Evolutionary conservation across 2,888 invertebrate genomes (phyloP).

Genomic region (Anthrax anthrax): DNA sequence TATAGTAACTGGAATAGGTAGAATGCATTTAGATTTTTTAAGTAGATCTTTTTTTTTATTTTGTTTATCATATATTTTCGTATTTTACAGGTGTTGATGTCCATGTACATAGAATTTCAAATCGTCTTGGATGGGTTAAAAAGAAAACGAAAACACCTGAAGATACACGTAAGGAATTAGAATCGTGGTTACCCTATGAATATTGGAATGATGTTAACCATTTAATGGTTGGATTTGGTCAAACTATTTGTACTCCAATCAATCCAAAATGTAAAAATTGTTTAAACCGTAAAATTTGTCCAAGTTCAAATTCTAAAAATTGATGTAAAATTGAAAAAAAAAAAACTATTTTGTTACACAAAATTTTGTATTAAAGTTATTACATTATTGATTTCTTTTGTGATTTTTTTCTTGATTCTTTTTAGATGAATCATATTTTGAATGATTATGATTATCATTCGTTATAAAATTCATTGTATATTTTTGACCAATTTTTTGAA

Average conservation of each 20-base stretch:
- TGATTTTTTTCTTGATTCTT: too few relatives aligned
- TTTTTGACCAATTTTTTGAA: too few relatives aligned
- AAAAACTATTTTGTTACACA: too few relatives aligned
- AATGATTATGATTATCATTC: too few relatives aligned
- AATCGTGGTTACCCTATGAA: constrained; percentile 76
- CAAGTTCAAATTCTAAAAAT: constrained; percentile 24
- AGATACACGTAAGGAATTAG: constrained; percentile 65
- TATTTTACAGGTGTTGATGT: constrained; percentile 68
- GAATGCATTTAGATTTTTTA: constrained; percentile 8
- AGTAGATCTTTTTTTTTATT: too few relatives aligned
- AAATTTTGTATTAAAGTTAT: too few relatives aligned
- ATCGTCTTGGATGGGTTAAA: constrained; percentile 76
- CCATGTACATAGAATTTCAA: constrained; percentile 91
- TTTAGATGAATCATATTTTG: too few relatives aligned
- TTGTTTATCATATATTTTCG: too few relatives aligned
- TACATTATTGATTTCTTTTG: too few relatives aligned
- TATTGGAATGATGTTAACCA: constrained; percentile 81
- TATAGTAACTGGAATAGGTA: constrained; percentile 74
- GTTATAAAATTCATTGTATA: too few relatives aligned
- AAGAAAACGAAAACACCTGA: constrained; percentile 69
- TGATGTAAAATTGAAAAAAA: too few relatives aligned
- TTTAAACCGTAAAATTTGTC: constrained; percentile 70
- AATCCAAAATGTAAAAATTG: constrained; percentile 73
- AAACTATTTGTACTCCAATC: constrained; percentile 74
- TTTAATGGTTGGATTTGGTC: constrained; percentile 93